A percentile compares a stretch with the other conserved stretches of the same genome.
Evolutionary conservation across 2,797 vertebrate genomes (phyloP).

Genomic region (Pangasius djambal): DNA sequence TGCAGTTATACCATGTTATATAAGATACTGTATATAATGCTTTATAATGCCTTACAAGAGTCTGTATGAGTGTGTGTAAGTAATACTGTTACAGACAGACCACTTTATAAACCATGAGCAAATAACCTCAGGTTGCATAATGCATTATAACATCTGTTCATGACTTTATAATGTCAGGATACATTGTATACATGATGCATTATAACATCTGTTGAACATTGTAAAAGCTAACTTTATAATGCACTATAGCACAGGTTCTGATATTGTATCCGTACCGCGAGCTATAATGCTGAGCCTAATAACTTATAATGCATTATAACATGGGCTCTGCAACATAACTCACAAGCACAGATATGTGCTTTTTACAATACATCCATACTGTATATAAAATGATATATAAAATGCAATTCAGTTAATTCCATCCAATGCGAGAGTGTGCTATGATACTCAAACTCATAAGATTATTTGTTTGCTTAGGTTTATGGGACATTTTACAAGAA

Average conservation of each 20-base stretch:
- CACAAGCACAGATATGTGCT: no score
- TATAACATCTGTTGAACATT: not conserved
- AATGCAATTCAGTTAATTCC: not conserved
- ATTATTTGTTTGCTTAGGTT: not conserved
- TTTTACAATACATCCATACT: not conserved
- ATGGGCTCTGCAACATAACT: not conserved
- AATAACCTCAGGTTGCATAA: not conserved
- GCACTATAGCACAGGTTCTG: not conserved
- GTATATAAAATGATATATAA: not conserved
- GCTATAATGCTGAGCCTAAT: not conserved
- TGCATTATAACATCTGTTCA: not conserved
- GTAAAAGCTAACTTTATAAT: not conserved
- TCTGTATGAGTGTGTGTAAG: not conserved
- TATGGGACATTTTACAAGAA: not conserved
- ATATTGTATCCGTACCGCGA: not conserved
- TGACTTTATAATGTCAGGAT: not conserved
- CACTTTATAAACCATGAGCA: not conserved
- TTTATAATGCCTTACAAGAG: no score
- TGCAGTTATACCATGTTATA: not conserved
- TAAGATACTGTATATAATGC: not conserved
- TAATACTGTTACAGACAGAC: not conserved
- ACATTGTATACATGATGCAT: not conserved
- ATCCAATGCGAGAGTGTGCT: not conserved
- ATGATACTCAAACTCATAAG: not conserved
- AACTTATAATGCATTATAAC: not conserved